Evolutionary conservation across 1,140 invertebrate genomes (phyloP).

Genomic region (Zaprionus ornatus): DNA sequence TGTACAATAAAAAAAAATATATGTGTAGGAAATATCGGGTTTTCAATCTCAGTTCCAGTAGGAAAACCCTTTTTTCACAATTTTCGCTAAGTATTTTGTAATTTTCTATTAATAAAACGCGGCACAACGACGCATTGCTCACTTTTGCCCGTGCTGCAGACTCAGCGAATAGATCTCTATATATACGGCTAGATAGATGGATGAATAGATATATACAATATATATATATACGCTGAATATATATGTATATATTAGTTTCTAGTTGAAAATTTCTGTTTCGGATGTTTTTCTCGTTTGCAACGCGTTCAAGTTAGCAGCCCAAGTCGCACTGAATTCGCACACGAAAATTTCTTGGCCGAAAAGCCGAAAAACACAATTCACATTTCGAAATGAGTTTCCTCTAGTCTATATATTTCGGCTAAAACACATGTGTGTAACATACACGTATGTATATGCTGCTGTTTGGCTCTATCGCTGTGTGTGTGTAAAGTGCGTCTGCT

Average conservation of each 20-base stretch:
- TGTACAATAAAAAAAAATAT: no score
- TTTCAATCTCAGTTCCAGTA: slow-evolving; percentile 2
- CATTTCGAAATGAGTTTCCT: slow-evolving; percentile 53
- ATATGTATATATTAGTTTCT: slow-evolving; percentile 61
- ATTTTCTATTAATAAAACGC: slow-evolving; percentile 77
- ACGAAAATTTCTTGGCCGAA: slow-evolving; percentile 73
- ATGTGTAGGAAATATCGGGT: not conserved
- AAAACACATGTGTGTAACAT: slow-evolving; percentile 54
- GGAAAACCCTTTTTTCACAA: slow-evolving; percentile 61
- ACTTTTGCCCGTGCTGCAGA: slow-evolving; percentile 75
- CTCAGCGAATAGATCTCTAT: slow-evolving; percentile 73
- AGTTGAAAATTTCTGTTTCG: slow-evolving; percentile 71
- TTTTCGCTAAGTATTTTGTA: slow-evolving; percentile 72
- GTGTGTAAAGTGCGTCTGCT: slow-evolving; percentile 77
- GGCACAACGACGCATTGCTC: slow-evolving; percentile 71
- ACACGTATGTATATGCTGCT: slow-evolving; percentile 38
- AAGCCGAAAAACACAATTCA: slow-evolving; percentile 65
- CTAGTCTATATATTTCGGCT: slow-evolving; percentile 44
- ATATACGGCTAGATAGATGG: slow-evolving; percentile 69
- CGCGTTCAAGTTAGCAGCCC: slow-evolving; percentile 83
- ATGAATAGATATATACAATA: slow-evolving; percentile 26
- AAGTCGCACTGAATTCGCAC: slow-evolving; percentile 83
- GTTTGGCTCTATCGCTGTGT: slow-evolving; percentile 10
- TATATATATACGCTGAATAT: slow-evolving; percentile 7
- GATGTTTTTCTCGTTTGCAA: slow-evolving; percentile 80